Conservation (phyloP, 1,140 invertebrate species). For the Scaptomyza hsui region DNA sequence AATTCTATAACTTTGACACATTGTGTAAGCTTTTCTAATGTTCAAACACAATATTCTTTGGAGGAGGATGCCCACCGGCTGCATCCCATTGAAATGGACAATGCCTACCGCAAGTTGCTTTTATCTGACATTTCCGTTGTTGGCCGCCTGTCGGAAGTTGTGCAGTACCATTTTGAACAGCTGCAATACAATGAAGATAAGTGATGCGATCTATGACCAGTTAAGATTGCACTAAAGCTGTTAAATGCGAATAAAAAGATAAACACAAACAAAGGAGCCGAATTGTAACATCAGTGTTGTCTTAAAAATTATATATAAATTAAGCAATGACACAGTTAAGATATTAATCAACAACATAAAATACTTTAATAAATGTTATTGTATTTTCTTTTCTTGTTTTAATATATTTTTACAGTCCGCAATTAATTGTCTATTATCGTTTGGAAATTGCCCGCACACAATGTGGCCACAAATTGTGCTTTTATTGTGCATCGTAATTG, state of each 20-base stretch:
- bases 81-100: slow-evolving; percentile 7
- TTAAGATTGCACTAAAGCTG: not conserved
- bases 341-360: not conserved
- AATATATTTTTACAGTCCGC: not conserved
- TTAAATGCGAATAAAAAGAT: not conserved
- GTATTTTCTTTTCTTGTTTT: not conserved
- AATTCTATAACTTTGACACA: not conserved
- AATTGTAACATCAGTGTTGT: too few relatives aligned
- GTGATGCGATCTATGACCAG: not conserved
- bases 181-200: slow-evolving; percentile 17
- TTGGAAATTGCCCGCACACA: slow-evolving; percentile 31
- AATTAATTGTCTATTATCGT: slow-evolving; percentile 28
- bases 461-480: slow-evolving; percentile 73
- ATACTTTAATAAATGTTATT: not conserved
- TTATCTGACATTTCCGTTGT: slow-evolving; percentile 35
- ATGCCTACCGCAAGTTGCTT: slow-evolving; percentile 22
- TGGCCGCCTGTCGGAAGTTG: slow-evolving; percentile 18
- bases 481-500: slow-evolving; percentile 68
- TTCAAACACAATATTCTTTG: slow-evolving; percentile 5
- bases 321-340: too few relatives aligned
- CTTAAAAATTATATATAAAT: too few relatives aligned
- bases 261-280: not conserved
- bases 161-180: slow-evolving; percentile 25
- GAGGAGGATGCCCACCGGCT: not conserved
- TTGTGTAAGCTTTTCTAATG: not conserved